Evolutionary conservation across 1,140 invertebrate species (phyloP), one percentile per base, ranked within the genome.

Genomic region (Drosophila repletoides): DNA sequence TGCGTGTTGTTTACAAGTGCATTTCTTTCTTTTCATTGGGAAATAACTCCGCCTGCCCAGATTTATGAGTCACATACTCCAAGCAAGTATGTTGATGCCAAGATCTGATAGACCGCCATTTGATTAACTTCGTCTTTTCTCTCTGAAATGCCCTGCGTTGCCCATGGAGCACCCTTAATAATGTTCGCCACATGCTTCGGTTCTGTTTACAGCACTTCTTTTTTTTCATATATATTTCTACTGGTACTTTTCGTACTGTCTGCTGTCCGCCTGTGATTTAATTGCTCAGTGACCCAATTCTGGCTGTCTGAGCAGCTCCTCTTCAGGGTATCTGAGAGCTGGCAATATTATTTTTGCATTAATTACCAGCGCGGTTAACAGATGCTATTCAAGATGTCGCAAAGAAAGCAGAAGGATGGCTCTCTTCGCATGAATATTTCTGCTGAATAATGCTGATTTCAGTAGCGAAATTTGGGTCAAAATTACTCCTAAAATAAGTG

Each of bases 1-100:
- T 17, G 51, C 60, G 46, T 12, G 6, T 21, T 79, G 70, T 61
- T 70, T 66, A 80, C 75, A 79, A 79, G 70, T 80, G 65, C 49
- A 46, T 80, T 79, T 60, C 76, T 53, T 79, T 74, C 53, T 51
- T 17, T 33, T 33, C 21, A 7, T 48, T 46, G 31, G n/a, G n/a
- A n/a, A n/a, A n/a, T 49, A 3, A 4, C 31, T 51, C 24, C 28
- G 2, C 22, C 41, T 29, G 55, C 9, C 10, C 56, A 52, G 46
- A 66, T 66, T 66, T 66, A 66, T 66, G 63, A 67, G 56, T 60
- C 56, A 61, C 66, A 53, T 33, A 52, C 53, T n/a, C n/a, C n/a
- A n/a, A n/a, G n/a, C n/a, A n/a, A n/a, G n/a, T n/a, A 49, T 56
- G 64, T 40, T 21, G 75, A 63, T 74, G 64, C 53, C 52, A 17